Evolutionary conservation across 2,113 vertebrate genomes (phyloP), one percentile per base, ranked within the genome.

Genomic region (Salvator merianae): DNA sequence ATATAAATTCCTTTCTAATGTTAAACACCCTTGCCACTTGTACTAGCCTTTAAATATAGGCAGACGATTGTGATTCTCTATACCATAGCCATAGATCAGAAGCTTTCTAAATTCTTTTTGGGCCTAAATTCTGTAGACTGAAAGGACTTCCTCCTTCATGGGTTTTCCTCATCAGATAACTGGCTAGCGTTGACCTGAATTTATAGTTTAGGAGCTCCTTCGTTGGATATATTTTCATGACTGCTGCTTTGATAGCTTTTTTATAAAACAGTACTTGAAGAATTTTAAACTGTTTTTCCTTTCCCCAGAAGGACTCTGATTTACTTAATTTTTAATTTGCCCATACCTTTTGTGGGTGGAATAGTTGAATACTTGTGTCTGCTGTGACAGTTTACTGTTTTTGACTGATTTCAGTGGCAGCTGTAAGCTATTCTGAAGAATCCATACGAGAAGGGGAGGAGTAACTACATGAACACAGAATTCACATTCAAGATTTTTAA

Each of bases 401-500:
- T 43, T 80, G 40, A 24, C 3, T 22, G 8, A 10, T 40, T 72
- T 73, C 12, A 26, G 18, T 73, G 43, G 38, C 40, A 26, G 22
- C 20, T 34, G 38, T 43, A 65, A 43, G 28, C 30, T 20, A 36
- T 20, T 32, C 40, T 68, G 43, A 22, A 8, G 32, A 9, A n/a
- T 24, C 26, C 5, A 32, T 26, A 8, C 47, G 10, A 2, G n/a
- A 16, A 20, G 24, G n/a, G 28, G 68, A n/a, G 30, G 30, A 77
- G 36, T 10, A 30, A 65, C 13, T 65, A 28, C 4, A 30, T 30
- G 13, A 68, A 68, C 2, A 68, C 32, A 68, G 40, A 65, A 38
- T 71, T 59, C 72, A 76, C 75, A 89, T 68, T 30, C 81, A 77
- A 81, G 84, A 87, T 84, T 89, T 93, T 38, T 43, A 38, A 90